A percentile compares a stretch with the other conserved stretches of the same genome.
phyloP scores from a whole-genome alignment of 2,797 vertebrate species.

The Eulemur rubriventer region DNA sequence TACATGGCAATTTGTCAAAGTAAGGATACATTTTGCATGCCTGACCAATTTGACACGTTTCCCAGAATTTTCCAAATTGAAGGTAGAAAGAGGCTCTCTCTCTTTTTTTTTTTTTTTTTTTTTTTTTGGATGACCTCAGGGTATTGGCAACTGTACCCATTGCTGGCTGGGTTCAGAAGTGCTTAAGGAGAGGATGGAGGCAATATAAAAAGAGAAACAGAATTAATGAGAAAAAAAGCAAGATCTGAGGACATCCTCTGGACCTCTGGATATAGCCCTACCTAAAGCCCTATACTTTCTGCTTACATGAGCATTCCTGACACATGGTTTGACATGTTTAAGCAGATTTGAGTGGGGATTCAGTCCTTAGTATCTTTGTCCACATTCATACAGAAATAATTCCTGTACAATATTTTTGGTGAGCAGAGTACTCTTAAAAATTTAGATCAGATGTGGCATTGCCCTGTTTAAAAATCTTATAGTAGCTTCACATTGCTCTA shows the following conservation, averaged over 20 bases:
- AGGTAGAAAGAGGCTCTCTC: not conserved
- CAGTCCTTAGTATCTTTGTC: not conserved
- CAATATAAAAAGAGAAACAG: not conserved
- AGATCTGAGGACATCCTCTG: not conserved
- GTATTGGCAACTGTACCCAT: not conserved
- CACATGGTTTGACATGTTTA: not conserved
- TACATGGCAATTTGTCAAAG: not conserved
- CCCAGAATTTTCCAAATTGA: not conserved
- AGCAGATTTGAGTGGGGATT: not conserved
- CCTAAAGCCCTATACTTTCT: not conserved
- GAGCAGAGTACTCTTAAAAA: not conserved
- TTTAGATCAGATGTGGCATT: not conserved
- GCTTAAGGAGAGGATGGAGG: not conserved
- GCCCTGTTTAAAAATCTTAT: not conserved
- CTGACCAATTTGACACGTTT: not conserved
- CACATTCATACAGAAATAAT: not conserved
- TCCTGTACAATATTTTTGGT: not conserved
- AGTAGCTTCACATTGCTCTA: not conserved
- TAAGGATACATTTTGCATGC: not conserved
- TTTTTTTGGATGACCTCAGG: not conserved
- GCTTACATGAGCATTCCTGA: not conserved
- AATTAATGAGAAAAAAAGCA: not conserved
- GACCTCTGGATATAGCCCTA: not conserved
- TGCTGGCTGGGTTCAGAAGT: not conserved
- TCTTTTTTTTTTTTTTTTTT: too few relatives aligned